Base-by-base conservation (phyloP, 1,140 invertebrate species). In the Plutomurus gul region DNA sequence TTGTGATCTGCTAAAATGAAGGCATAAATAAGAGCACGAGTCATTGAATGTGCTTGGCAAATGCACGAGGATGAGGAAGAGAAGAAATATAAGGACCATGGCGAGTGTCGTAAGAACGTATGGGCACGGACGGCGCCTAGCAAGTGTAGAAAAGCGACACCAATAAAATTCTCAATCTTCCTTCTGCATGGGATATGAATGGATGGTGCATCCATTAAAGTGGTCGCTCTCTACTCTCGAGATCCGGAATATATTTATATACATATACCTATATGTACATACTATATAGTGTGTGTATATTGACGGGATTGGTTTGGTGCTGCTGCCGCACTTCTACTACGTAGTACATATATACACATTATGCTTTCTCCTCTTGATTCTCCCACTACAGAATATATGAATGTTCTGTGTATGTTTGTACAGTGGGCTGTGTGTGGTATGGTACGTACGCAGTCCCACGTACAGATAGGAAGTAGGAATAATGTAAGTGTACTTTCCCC, bases 121-220 rank as follows among this genome's bases (percentile, higher is more conserved):
- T 82, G 76, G 79, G 78, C 65, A 60, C 51, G 36, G 76, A 56
- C 79, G 82, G 82, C 82, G 82, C 80, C 82, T 83, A 39, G 30
- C 49, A 80, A 83, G 79, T 83, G 80, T 81, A 80, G 78, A 76
- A 82, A 76, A 82, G 80, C 80, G 80, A 83, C 82, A 83, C 82
- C 82, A 82, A 82, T 82, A 83, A 83, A 83, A 80, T 82, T 77
- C 77, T 71, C 78, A 39, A 37, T 75, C 43, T 75, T 46, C 30
- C 71, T 75, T 30, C 76, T 49, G 56, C 46, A 39, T 77, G 30
- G 73, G 65, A 60, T 70, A 79, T 79, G 77, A 79, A 65, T 79
- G 71, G 51, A 79, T 79, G 77, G 47, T 47, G 49, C 77, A 56
- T 79, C 77, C 77, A 79, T 79, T 74, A 79, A 79, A 79, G 76